These are phyloP conservation scores for Dyspetes luteomarginatus DNA, from an alignment of 2,888 invertebrate genomes.

Conservation along the genomic window DNA sequence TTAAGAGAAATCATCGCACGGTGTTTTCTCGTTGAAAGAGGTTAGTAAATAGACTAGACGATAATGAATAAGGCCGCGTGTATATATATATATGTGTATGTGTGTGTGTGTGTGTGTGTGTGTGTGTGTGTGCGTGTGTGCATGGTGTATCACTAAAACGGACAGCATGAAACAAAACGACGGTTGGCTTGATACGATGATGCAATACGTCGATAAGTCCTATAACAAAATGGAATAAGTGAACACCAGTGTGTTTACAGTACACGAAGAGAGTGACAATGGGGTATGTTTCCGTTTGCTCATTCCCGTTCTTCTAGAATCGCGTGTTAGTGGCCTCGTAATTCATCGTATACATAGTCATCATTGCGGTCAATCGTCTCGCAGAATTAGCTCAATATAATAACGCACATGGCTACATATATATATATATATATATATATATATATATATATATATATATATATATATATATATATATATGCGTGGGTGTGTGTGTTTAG, in stretches of 20 bases:
- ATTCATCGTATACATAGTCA: conserved; percentile 32
- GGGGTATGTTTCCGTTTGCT: conserved; percentile 34
- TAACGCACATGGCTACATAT: neutral
- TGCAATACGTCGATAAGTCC: conserved; percentile 32
- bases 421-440: neutral
- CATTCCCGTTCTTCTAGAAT: conserved; percentile 21
- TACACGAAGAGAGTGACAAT: conserved; percentile 17
- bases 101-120: too few relatives aligned
- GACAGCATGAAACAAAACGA: conserved; percentile 19
- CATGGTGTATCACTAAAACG: conserved; percentile 1
- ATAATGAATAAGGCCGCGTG: conserved; percentile 54
- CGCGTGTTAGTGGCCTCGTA: conserved; percentile 42
- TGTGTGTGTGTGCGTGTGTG: too few relatives aligned
- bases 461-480: too few relatives aligned
- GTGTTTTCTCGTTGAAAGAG: conserved; percentile 42
- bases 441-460: too few relatives aligned
- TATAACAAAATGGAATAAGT: neutral
- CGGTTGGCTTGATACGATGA: conserved; percentile 28
- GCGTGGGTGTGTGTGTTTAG: too few relatives aligned
- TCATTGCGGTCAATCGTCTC: conserved; percentile 28
- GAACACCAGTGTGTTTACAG: conserved; percentile 13
- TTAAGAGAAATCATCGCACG: conserved; percentile 3
- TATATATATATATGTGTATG: neutral
- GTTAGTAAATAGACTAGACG: conserved; percentile 38
- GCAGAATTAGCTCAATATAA: neutral